Conservation (phyloP, 1,140 invertebrate species). For the roundworm (Caenorhabditis elegans) region DNA sequence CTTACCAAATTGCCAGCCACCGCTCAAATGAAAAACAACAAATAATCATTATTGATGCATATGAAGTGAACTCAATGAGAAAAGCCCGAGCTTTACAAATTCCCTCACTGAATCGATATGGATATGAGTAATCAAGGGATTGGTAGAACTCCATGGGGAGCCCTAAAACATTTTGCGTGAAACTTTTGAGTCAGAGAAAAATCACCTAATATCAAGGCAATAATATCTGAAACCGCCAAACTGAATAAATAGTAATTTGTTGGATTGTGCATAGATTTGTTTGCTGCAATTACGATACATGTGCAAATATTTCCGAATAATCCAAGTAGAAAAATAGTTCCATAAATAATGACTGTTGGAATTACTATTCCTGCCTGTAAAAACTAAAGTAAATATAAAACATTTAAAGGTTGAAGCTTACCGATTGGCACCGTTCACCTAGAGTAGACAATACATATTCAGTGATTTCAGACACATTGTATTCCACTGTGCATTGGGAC, state of each 20-base stretch:
- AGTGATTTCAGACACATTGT: conserved; percentile 42
- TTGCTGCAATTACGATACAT: conserved; percentile 85
- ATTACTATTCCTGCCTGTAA: conserved; percentile 53
- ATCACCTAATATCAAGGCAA: conserved; percentile 74
- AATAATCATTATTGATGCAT: conserved; percentile 88
- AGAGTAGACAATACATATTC: conserved; percentile 49
- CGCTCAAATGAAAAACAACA: conserved; percentile 90
- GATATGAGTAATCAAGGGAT: conserved; percentile 56
- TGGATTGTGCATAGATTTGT: conserved; percentile 87
- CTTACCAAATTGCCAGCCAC: conserved; percentile 69
- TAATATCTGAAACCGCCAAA: conserved; percentile 85
- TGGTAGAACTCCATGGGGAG: conserved; percentile 63
- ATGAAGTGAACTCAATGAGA: conserved; percentile 63
- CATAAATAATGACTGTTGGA: conserved; percentile 59
- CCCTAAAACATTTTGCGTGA: conserved; percentile 44
- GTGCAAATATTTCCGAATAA: conserved; percentile 85
- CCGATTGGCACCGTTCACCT: conserved; percentile 55
- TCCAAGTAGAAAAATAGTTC: conserved; percentile 27
- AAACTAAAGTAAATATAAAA: neutral
- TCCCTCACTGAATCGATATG: conserved; percentile 58
- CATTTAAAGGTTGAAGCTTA: conserved; percentile 30
- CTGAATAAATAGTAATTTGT: conserved; percentile 89
- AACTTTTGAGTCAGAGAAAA: neutral
- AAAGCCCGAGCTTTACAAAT: conserved; percentile 64
- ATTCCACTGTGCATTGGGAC: conserved; percentile 19